Percentiles rank a stretch among this genome's conserved stretches.
Conservation (phyloP, 2,113 vertebrate genomes). For the Rynchops niger region DNA sequence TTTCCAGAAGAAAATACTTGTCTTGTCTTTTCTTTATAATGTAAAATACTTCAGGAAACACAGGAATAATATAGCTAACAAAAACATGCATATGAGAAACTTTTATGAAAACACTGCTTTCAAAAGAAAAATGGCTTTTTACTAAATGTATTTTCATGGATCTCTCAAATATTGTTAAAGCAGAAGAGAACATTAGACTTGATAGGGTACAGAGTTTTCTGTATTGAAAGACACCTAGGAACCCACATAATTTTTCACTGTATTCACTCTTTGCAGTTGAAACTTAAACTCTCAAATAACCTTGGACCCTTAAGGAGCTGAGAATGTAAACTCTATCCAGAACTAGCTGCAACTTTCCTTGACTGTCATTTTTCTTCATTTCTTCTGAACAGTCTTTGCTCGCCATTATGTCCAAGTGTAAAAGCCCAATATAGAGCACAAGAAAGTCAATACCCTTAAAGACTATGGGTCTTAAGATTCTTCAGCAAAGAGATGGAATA, state of each 20-base stretch:
- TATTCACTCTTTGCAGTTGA: neutral
- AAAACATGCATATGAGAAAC: neutral
- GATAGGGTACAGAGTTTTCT: rapidly evolving
- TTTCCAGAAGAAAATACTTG: neutral
- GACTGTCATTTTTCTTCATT: neutral
- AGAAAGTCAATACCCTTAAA: neutral
- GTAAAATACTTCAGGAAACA: neutral
- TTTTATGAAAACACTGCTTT: neutral
- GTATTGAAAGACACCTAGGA: neutral
- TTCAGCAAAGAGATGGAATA: neutral
- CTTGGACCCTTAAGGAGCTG: neutral
- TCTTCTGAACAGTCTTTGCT: neutral
- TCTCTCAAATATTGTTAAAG: neutral
- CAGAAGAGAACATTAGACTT: neutral
- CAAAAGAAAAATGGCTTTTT: neutral
- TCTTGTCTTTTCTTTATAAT: neutral
- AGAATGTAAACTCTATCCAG: neutral
- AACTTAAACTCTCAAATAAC: neutral
- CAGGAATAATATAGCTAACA: neutral
- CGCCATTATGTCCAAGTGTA: neutral
- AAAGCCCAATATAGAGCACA: rapidly evolving
- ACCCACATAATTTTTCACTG: neutral
- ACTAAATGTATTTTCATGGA: neutral
- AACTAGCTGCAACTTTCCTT: neutral
- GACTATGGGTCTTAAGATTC: neutral